Conservation (phyloP, 2,797 vertebrate species). For the Characodon lateralis region DNA sequence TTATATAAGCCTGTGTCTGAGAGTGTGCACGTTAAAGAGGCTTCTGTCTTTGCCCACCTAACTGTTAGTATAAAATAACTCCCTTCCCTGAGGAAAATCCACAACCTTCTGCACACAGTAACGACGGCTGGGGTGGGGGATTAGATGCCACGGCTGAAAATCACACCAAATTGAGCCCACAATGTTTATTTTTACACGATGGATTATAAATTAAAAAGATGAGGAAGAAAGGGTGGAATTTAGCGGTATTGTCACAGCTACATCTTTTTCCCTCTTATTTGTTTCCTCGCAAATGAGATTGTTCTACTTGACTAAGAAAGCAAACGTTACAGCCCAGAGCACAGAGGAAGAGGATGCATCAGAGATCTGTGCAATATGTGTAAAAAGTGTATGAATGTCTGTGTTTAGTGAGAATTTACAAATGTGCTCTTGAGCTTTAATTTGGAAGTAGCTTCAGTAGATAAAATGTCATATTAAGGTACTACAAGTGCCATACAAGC, state of each 20-base stretch:
- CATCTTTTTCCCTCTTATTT: slow-evolving; percentile 74
- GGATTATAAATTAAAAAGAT: slow-evolving; percentile 79
- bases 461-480: slow-evolving; percentile 62
- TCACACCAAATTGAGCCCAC: slow-evolving; percentile 82
- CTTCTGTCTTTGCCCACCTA: slow-evolving; percentile 77
- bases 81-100: slow-evolving; percentile 69
- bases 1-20: neutral
- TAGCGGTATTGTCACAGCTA: slow-evolving; percentile 71
- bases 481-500: slow-evolving; percentile 56
- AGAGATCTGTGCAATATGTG: slow-evolving; percentile 69
- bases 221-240: slow-evolving; percentile 66
- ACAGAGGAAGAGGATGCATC: slow-evolving; percentile 74
- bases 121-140: slow-evolving; percentile 61
- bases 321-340: slow-evolving; percentile 80
- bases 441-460: slow-evolving; percentile 64
- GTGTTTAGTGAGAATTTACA: slow-evolving; percentile 48
- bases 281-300: slow-evolving; percentile 83
- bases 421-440: slow-evolving; percentile 67
- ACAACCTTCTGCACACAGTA: slow-evolving; percentile 63
- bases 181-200: slow-evolving; percentile 84
- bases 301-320: slow-evolving; percentile 81
- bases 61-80: slow-evolving; percentile 72
- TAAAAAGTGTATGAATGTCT: slow-evolving; percentile 26
- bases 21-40: slow-evolving; percentile 19
- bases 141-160: slow-evolving; percentile 82